Conservation (phyloP, 2,888 invertebrate species). For the Tetanocera ferruginea region DNA sequence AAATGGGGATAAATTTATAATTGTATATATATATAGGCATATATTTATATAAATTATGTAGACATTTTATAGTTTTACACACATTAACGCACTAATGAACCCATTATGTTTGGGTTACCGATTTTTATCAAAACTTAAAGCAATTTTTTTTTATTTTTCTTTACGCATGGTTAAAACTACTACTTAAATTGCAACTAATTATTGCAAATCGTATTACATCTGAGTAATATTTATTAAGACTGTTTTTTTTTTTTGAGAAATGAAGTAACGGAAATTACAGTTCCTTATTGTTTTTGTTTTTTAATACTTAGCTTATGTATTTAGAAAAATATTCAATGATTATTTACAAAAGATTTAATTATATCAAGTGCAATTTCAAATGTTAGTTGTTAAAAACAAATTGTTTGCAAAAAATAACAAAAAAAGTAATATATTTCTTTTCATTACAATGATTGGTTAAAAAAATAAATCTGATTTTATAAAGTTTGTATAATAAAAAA, state of each 20-base stretch:
- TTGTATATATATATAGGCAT: neutral
- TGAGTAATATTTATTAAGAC: neutral
- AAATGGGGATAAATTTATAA: neutral
- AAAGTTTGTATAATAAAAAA: slow-evolving; percentile 1
- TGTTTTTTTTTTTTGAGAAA: neutral
- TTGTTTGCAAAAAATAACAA: neutral
- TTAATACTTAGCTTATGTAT: neutral
- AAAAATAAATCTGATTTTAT: slow-evolving; percentile 15
- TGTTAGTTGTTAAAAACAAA: neutral
- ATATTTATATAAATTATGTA: neutral
- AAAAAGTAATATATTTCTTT: neutral
- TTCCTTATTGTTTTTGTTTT: neutral
- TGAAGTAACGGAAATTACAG: neutral
- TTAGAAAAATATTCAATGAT: slow-evolving; percentile 11
- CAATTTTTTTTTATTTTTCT: neutral
- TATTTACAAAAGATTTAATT: slow-evolving; percentile 2
- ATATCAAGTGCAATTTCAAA: neutral
- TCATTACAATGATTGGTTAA: neutral
- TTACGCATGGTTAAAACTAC: slow-evolving; percentile 3
- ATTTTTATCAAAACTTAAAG: slow-evolving; percentile 11
- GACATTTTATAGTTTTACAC: neutral
- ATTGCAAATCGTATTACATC: slow-evolving; percentile 28
- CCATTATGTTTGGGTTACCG: neutral
- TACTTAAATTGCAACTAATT: slow-evolving; percentile 30
- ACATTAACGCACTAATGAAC: neutral